These are phyloP conservation scores for Chlorodrepanis virens DNA, from an alignment of 2,113 vertebrate genomes.

Conservation along the genomic window DNA sequence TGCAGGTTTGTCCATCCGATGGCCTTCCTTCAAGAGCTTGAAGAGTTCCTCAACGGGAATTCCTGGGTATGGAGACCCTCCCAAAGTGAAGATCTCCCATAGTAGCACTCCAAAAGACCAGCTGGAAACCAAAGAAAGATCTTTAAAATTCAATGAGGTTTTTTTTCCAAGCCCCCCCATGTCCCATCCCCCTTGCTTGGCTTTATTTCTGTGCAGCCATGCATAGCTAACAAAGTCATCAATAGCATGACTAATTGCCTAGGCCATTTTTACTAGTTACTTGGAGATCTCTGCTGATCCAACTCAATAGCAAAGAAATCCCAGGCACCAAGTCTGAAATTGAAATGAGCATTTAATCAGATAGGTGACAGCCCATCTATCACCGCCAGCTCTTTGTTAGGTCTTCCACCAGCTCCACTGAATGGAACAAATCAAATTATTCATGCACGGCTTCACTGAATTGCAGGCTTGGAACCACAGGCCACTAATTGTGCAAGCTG, in stretches of 20 bases:
- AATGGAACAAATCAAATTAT: slow-evolving; percentile 84
- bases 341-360: slow-evolving; percentile 78
- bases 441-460: slow-evolving; percentile 73
- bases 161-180: not conserved
- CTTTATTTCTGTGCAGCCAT: slow-evolving; percentile 60
- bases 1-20: slow-evolving; percentile 97
- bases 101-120: slow-evolving; percentile 97
- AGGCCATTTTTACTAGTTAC: slow-evolving; percentile 65
- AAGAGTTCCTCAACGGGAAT: slow-evolving; percentile 98
- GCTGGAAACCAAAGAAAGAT: slow-evolving; percentile 74
- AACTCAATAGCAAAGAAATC: slow-evolving; percentile 70
- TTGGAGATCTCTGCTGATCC: slow-evolving; percentile 59
- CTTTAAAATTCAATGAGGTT: slow-evolving; percentile 55
- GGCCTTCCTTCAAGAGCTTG: slow-evolving; percentile 97
- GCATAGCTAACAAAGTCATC: slow-evolving; percentile 68
- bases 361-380: slow-evolving; percentile 76
- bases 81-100: slow-evolving; percentile 99
- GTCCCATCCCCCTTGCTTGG: not conserved
- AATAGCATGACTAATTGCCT: slow-evolving; percentile 71
- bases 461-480: slow-evolving; percentile 70
- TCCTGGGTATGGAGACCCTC: slow-evolving; percentile 93
- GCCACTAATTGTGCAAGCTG: slow-evolving; percentile 69
- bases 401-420: slow-evolving; percentile 62
- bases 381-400: slow-evolving; percentile 70
- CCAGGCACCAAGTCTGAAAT: slow-evolving; percentile 71